Conservation (phyloP, 1,140 invertebrate genomes). For the Hesperophylax magnus region DNA sequence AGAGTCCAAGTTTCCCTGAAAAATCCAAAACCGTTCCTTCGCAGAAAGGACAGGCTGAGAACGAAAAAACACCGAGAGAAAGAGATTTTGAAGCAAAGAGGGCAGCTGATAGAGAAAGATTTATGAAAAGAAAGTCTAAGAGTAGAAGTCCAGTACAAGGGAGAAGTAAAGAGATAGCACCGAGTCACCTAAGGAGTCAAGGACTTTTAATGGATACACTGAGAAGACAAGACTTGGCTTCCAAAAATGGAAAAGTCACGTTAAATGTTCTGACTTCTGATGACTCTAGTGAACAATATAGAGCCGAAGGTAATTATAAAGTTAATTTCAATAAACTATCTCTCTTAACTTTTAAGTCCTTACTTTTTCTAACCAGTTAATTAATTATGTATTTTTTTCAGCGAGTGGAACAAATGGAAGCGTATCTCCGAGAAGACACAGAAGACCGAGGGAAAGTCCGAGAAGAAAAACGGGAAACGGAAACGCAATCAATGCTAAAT, state of each 20-base stretch:
- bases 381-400: slow-evolving; percentile 36
- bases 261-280: slow-evolving; percentile 76
- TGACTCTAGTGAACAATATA: slow-evolving; percentile 75
- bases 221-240: slow-evolving; percentile 61
- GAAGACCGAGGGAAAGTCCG: slow-evolving; percentile 77
- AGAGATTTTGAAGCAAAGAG: slow-evolving; percentile 67
- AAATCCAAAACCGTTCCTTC: slow-evolving; percentile 71
- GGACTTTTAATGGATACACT: slow-evolving; percentile 52
- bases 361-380: background rate
- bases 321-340: background rate
- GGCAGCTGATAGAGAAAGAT: slow-evolving; percentile 66
- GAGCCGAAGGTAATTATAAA: slow-evolving; percentile 63
- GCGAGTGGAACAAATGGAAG: slow-evolving; percentile 62
- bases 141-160: slow-evolving; percentile 73
- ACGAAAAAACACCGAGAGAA: slow-evolving; percentile 62
- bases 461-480: slow-evolving; percentile 74
- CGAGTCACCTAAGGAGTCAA: slow-evolving; percentile 54
- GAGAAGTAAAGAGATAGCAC: slow-evolving; percentile 60
- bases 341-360: background rate
- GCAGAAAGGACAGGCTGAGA: slow-evolving; percentile 58
- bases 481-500: slow-evolving; percentile 66
- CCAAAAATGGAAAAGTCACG: slow-evolving; percentile 68
- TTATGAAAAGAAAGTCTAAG: slow-evolving; percentile 71
- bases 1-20: slow-evolving; percentile 65
- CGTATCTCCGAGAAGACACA: slow-evolving; percentile 71